Base-by-base conservation (phyloP, 2,888 invertebrate species). In the Hyppa rectilinea region DNA sequence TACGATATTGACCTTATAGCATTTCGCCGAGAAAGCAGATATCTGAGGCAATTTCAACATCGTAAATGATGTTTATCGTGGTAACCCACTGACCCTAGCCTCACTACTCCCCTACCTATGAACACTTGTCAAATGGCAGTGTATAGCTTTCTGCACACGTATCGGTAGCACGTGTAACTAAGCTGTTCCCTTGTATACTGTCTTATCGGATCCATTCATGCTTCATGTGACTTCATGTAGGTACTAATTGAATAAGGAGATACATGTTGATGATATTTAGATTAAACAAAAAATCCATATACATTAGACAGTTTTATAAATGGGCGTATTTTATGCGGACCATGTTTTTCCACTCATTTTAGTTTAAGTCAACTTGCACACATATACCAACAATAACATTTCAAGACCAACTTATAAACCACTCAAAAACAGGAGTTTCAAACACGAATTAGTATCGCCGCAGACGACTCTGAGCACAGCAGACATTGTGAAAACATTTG, bases 51-150 rank as follows among this genome's bases (percentile, higher is more conserved):
- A 91, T 93, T 92, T 91, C 89, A 85, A 86, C 87, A 85, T 90
- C 89, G 90, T 91, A 91, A 93, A 89, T 86, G 92, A 90, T 91
- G 91, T 92, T 92, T 91, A 92, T 92, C 89, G 89, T 77, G 85
- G 87, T 88, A 88, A 87, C 88, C 89, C 82, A 84, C 82, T 91
- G 90, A 90, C 89, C 88, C 77, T 82, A 70, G 47, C 45, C 88
- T 87, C 71, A 81, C 71, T 29, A 45, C 45, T 47, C 36, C 45
- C 23, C 53, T 81, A 81, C 73, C 76, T 85, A 82, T 81, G 78
- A 84, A 79, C 81, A 86, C 84, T 86, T 85, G 85, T 86, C 88
- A 85, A 84, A 86, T 75, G 80, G 31, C 67, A 68, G 52, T 79
- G 74, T 81, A 84, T 81, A 77, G 81, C 67, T 78, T 81, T 82